phyloP scores from a whole-genome alignment of 2,797 vertebrate genomes.

The Okamejei kenojei region DNA sequence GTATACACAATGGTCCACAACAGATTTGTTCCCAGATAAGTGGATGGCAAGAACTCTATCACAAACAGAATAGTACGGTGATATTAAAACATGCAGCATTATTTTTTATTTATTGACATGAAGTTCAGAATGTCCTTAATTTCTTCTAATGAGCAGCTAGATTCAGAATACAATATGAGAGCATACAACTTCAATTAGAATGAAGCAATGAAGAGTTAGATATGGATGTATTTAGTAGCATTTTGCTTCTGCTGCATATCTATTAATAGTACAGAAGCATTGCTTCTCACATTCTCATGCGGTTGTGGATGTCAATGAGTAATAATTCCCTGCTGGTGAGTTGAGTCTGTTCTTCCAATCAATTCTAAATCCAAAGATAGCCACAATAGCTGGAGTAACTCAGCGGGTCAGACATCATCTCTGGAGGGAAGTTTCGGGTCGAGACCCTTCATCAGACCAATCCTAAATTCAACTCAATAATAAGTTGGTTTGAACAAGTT shows the following conservation, averaged over 20 bases:
- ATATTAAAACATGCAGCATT: background rate
- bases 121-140: background rate
- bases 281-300: background rate
- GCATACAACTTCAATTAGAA: background rate
- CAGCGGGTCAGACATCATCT: too few species aligned
- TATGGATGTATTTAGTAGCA: background rate
- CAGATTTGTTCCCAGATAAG: background rate
- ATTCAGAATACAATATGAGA: background rate
- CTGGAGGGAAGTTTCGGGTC: too few species aligned
- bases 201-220: background rate
- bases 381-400: too few species aligned
- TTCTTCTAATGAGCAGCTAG: background rate
- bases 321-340: constrained; percentile 11
- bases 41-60: too few species aligned
- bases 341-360: constrained; percentile 24
- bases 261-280: constrained; percentile 13
- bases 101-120: background rate
- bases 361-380: background rate
- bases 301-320: background rate
- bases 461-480: too few species aligned
- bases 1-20: background rate
- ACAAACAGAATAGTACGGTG: background rate
- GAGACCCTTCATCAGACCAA: too few species aligned
- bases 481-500: constrained; percentile 23
- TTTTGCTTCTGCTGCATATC: constrained; percentile 19